Conservation (phyloP, 2,797 vertebrate species). For the Enteromius unitaeniatus region DNA sequence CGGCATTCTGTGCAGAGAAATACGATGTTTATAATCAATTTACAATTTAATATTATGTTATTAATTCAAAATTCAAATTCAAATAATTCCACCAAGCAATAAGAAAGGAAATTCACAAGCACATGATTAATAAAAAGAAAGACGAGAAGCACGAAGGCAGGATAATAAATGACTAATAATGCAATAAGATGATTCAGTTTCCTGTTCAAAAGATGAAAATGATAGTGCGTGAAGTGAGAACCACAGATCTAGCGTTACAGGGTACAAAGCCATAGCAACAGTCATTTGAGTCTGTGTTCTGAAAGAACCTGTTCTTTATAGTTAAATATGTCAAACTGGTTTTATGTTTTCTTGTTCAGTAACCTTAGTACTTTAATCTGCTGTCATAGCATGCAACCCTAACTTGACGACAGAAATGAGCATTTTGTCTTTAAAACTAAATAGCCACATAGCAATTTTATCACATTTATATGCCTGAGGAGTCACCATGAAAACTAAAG, state of each 20-base stretch:
- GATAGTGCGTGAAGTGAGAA: neutral
- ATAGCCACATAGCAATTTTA: neutral
- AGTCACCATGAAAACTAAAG: neutral
- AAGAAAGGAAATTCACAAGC: neutral
- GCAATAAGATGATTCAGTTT: constrained; percentile 22
- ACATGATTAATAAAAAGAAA: constrained; percentile 24
- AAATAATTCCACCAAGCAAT: neutral
- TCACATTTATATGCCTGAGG: neutral
- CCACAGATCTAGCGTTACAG: constrained; percentile 29
- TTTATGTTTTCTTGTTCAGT: neutral
- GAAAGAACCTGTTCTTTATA: constrained; percentile 13
- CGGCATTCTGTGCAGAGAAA: constrained; percentile 56
- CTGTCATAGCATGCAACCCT: neutral
- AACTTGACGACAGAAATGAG: neutral
- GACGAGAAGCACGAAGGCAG: constrained; percentile 15
- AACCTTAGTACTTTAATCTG: neutral
- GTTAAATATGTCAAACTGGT: constrained; percentile 15
- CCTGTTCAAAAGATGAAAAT: constrained; percentile 11
- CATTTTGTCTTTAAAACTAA: too few species aligned
- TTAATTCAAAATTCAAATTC: neutral
- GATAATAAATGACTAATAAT: constrained; percentile 28
- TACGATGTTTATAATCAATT: neutral
- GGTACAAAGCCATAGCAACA: neutral
- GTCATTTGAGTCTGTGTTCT: neutral
- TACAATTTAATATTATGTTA: neutral